Base-by-base conservation (phyloP, 2,113 vertebrate species). In the Tenebrosternarchus preto region DNA sequence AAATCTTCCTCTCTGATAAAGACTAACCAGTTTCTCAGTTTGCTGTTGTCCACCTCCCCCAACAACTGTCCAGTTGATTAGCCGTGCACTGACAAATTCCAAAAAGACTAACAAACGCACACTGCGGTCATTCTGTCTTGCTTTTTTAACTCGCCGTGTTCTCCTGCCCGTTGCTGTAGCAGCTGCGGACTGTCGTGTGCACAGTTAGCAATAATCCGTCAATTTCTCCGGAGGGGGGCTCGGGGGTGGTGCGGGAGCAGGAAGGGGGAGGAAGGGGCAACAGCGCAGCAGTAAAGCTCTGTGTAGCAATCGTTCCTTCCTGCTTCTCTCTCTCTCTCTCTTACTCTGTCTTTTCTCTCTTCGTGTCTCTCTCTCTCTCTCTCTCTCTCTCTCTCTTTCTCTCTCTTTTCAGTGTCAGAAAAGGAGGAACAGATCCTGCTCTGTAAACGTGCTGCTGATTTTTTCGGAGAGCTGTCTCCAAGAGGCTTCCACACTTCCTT, bases 171-270 rank as follows among this genome's bases (percentile, higher is more conserved):
- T 89, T 87, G 89, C 91, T 90, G 90, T 91, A 94, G 92, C 92
- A 93, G 93, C 93, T 93, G 92, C 91, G 90, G 91, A 93, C 91
- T 93, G 90, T 92, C 85, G 90, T 91, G 86, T 91, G 93, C 91
- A 92, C 93, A 91, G 89, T 93, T 93, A 93, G 91, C 93, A 91
- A 92, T 92, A 93, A 95, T 95, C 93, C 93, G 87, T 93, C 93
- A 92, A 90, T 95, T 93, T 88, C 93, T 93, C 90, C 68, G 86
- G 88, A 88, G 91, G 88, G 88, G 87, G 86, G 80, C 73, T 83
- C 87, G 86, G 88, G 81, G 31, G 76, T 80, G 89, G 88, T 64
- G 77, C 82, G 61, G 85, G 81, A 72, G 73, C 78, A 66, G 59
- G 85, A 77, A 50, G 78, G 78, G 83, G 87, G 77, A 82, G 84